Evolutionary conservation across 2,888 invertebrate species (phyloP), one percentile per base, ranked within the genome.

Genomic region (Spisula subtruncata): DNA sequence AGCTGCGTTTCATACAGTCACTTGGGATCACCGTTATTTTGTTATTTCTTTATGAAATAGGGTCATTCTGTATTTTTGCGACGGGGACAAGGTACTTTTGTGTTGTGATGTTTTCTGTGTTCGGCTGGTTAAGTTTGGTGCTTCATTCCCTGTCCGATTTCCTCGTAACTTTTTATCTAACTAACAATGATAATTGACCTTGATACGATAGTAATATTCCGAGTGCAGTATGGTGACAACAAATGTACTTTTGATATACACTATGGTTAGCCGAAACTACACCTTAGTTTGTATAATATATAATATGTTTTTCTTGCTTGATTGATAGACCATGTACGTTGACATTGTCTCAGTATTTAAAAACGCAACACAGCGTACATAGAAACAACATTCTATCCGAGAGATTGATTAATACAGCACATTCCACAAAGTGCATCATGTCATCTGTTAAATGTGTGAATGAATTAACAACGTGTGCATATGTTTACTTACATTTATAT

Each of bases 391-490:
- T 75, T 32, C 35, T 32, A 75, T 18, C 35, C 32, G 5, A 35
- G 0, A 29, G 35, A 75, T 75, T 75, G 75, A 75, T 75, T 32
- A 35, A 75, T 75, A 32, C 5, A 12, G 75, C 75, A 35, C 32
- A 75, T 75, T 75, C 75, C 75, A 35, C 75, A 32, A 0, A 75
- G 75, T 35, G 29, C 75, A 75, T 32, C 75, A 75, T 75, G 75
- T 29, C 75, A 32, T 75, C 16, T 35, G 35, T 75, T 16, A 32
- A 75, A 75, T 75, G 75, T 75, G 75, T 75, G 75, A 75, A 75
- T 75, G 75, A 35, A 75, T 75, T 29, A 75, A 35, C 32, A 35
- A 32, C 75, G 75, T 32, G 18, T 32, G 75, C 75, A 75, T 32
- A 75, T 75, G 32, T 75, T 32, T 32, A 32, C 35, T 32, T 75